Evolutionary conservation across 2,797 vertebrate species (phyloP), one percentile per base, ranked within the genome.

Genomic region (Channallabes apus): DNA sequence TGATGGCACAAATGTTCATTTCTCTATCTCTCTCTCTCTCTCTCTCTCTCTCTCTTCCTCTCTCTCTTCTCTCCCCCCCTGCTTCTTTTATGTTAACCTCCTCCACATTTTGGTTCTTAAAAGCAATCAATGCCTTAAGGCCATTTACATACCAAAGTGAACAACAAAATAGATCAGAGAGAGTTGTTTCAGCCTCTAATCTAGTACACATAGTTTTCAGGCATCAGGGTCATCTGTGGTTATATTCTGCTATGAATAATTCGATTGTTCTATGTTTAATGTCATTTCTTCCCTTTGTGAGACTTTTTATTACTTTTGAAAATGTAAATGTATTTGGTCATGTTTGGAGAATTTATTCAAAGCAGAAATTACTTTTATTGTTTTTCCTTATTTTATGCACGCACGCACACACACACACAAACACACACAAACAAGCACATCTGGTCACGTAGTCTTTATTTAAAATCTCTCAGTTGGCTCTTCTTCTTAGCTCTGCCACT

Each of bases 71-170:
- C 86, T 88, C 35, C 29, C 24, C 27, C 29, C 86, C 88, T 84
- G 85, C 87, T 85, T 89, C 85, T 91, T 86, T 86, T 86, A 84
- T 90, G 80, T 90, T 91, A 84, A 79, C 80, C 84, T 68, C 59
- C 32, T 46, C 32, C 38, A 65, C 38, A 65, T 80, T 90, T 86
- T 91, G 91, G 90, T 93, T 91, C 87, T 86, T 89, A 80, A 90
- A 88, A 90, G 92, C 91, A 93, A 91, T 90, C 91, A 90, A 92
- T 95, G 94, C 95, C 95, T 96, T 95, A 96, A 95, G 91, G 84
- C 88, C 88, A 94, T 93, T 92, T 91, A 83, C 84, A 91, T 92
- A 95, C 95, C 94, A 95, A 96, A 95, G 94, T 94, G 92, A 92
- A 87, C 90, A 90, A 91, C 79, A 90, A 79, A 80, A 87, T 64